Evolutionary conservation across 2,797 vertebrate species (phyloP).

Genomic region (Toxotes lorentzi): DNA sequence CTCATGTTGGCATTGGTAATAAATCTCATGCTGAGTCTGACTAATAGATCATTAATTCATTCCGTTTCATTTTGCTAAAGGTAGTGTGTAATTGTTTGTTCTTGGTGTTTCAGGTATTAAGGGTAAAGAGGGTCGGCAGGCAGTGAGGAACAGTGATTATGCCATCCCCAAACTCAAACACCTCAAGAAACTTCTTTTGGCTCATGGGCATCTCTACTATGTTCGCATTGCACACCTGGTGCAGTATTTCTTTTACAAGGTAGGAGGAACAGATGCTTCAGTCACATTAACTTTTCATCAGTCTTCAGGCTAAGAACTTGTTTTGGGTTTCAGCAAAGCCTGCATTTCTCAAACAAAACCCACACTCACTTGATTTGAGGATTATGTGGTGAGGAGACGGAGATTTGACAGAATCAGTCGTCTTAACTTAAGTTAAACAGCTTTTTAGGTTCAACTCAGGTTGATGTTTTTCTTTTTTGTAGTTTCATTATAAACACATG

Average conservation of each 20-base stretch:
- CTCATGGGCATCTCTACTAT: slow-evolving; percentile 97
- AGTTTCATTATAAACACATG: neutral
- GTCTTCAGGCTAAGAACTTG: slow-evolving; percentile 6
- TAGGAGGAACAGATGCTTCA: slow-evolving; percentile 64
- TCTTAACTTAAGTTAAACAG: neutral
- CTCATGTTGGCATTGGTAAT: slow-evolving; percentile 98
- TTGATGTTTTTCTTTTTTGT: neutral
- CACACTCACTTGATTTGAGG: slow-evolving; percentile 3
- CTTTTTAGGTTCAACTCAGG: slow-evolving; percentile 14
- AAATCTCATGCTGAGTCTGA: neutral
- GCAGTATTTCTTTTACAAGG: slow-evolving; percentile 99
- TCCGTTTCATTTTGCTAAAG: neutral
- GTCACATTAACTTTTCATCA: neutral
- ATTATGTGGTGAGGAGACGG: neutral
- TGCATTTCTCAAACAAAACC: slow-evolving; percentile 15
- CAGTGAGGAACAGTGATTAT: slow-evolving; percentile 97
- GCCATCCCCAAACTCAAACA: slow-evolving; percentile 98
- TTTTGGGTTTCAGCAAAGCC: slow-evolving; percentile 13
- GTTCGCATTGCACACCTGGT: slow-evolving; percentile 98
- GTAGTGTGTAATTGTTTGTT: neutral
- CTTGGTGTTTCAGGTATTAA: slow-evolving; percentile 89
- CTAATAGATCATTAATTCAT: neutral
- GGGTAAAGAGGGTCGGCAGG: slow-evolving; percentile 97
- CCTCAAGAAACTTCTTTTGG: slow-evolving; percentile 94
- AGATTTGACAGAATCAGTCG: slow-evolving; percentile 21